Evolutionary conservation across 2,797 vertebrate genomes (phyloP), one percentile per base, ranked within the genome.

Genomic region (Parambassis ranga): DNA sequence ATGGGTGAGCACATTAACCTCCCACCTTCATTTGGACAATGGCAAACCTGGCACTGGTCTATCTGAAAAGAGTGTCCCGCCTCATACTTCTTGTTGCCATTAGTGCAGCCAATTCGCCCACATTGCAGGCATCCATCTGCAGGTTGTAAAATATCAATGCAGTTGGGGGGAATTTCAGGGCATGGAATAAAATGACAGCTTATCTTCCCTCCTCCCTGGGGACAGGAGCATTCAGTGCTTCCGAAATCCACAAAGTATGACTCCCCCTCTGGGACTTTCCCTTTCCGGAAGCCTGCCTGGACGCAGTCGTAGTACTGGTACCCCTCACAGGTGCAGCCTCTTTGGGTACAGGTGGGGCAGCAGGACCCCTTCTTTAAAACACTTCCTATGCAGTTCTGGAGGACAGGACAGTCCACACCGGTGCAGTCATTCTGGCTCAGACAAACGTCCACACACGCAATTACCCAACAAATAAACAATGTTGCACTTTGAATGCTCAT

Each of bases 191-290:
- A 99, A 75, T 87, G 93, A 71, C 97, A 99, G 76, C 90, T 94
- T 79, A 99, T 99, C 71, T 89, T 95, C 24, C 97, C 96, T 0
- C 96, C 97, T 1, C 95, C 95, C 4, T 83, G 83, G 0, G 95
- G 96, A 87, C 97, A 99, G 0, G 91, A 93, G 76, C 97, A 99
- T 83, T 98, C 94, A 0, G 97, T 99, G 86, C 96, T 99, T 77
- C 96, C 96, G 0, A 94, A 98, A 88, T 99, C 97, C 74, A 99
- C 96, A 3, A 96, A 95, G 87, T 99, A 99, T 33, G 95, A 96
- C 67, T 94, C 87, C 7, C 94, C 94, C 11, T 96, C 94, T 0
- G 95, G 96, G 26, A 99, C 96, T 46, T 95, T 97, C 68, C 96
- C 96, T 0, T 93, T 90, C 72, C 78, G 69, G 26, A 96, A 99